Evolutionary conservation across 2,113 vertebrate species (phyloP), one percentile per base, ranked within the genome.

Genomic region (Catharus minimus): DNA sequence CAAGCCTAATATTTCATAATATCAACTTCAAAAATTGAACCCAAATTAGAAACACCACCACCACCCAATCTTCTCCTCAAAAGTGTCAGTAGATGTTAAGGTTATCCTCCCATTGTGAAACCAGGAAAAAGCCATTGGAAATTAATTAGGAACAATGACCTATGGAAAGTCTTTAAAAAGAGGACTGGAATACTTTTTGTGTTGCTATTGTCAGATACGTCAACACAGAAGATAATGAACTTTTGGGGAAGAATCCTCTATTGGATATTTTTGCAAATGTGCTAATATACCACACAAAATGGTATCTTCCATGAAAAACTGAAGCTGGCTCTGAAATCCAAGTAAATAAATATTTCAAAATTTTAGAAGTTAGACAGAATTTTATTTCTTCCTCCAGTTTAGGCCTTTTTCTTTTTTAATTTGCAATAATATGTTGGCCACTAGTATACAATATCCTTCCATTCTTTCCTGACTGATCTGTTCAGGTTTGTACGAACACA

Each of bases 51-150:
- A 73, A 13, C 1, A 6, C 15, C 17, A 39, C 16, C 10, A 53
- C 2, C 1, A 5, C 5, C 5, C 15, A 60, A 10, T 26, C 10
- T 56, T 26, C 10, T 56, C 18, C 55, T 5, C 7, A 23, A 36
- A 89, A 82, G 13, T 47, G 6, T 53, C 46, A 78, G 7, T 16
- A 88, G 33, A 41, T 2, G 1, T 79, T 67, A 58, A 78, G 22
- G 19, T 23, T 72, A 8, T 53, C 4, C 17, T 87, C 8, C 11
- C 10, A 23, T 3, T 41, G 15, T 61, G 86, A 81, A 66, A 81
- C 10, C 26, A 38, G 38, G 38, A 38, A 57, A 47, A 69, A 66
- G 4, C 1, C 24, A 21, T 2, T 69, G 19, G 41, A 83, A 14
- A 74, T 49, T 38, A 81, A 49, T 18, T 22, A 83, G n/a, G 49